phyloP scores from a whole-genome alignment of 2,797 vertebrate species.

The Poecilia velifera region DNA sequence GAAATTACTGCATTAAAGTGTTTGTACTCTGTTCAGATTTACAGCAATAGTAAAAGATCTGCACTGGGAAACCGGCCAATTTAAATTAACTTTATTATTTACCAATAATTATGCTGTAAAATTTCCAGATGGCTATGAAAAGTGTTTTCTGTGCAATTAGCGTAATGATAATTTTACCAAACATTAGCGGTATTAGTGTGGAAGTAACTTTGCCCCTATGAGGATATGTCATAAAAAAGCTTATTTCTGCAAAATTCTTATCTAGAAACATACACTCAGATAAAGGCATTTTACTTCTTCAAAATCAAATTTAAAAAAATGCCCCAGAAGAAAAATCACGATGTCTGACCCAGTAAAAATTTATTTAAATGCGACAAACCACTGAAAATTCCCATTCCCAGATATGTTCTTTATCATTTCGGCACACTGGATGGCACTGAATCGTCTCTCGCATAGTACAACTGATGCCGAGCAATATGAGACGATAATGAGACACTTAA shows the following conservation, averaged over 20 bases:
- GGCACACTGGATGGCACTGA: background rate
- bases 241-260: background rate
- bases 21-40: background rate
- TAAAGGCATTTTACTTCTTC: background rate
- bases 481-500: background rate
- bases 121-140: background rate
- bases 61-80: background rate
- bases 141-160: background rate
- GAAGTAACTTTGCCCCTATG: background rate
- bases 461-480: background rate
- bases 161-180: background rate
- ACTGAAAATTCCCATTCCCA: constrained; percentile 25
- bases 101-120: background rate
- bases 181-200: background rate
- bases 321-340: background rate
- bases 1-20: background rate
- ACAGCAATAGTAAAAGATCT: background rate
- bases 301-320: background rate
- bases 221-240: background rate
- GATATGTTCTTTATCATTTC: constrained; percentile 4
- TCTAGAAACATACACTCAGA: background rate
- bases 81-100: background rate
- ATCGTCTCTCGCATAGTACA: background rate
- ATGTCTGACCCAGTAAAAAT: constrained; percentile 33
- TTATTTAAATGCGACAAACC: constrained; percentile 58